phyloP scores from a whole-genome alignment of 2,797 vertebrate species.

The Enteromius argenteus region DNA sequence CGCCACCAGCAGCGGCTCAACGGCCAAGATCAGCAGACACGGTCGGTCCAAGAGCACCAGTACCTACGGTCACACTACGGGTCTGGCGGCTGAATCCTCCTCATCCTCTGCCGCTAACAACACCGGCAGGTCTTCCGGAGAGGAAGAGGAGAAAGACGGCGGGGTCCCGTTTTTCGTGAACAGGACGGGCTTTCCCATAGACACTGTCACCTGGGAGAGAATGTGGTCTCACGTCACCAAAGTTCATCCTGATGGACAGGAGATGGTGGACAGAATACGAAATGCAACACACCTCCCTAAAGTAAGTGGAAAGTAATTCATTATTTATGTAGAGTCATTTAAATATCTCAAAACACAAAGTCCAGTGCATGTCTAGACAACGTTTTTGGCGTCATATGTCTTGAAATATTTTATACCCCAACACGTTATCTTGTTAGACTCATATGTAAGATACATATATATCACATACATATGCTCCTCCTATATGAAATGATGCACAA shows the following conservation, averaged over 20 bases:
- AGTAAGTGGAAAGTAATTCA: slow-evolving; percentile 75
- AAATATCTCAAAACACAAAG: neutral
- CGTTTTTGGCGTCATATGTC: neutral
- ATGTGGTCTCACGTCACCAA: slow-evolving; percentile 93
- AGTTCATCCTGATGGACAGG: slow-evolving; percentile 89
- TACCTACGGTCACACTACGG: slow-evolving; percentile 65
- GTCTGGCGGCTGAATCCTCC: slow-evolving; percentile 72
- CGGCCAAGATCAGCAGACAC: slow-evolving; percentile 81
- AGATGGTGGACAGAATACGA: slow-evolving; percentile 88
- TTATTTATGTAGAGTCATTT: neutral
- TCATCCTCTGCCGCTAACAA: slow-evolving; percentile 70
- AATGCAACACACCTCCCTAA: slow-evolving; percentile 87
- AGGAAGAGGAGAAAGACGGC: slow-evolving; percentile 92
- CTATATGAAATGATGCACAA: neutral
- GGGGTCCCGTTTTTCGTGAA: slow-evolving; percentile 92
- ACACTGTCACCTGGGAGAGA: slow-evolving; percentile 90
- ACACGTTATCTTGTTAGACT: neutral
- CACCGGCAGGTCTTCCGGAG: slow-evolving; percentile 78
- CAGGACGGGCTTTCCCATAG: slow-evolving; percentile 92
- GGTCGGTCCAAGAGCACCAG: slow-evolving; percentile 89
- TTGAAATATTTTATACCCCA: neutral
- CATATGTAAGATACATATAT: no score
- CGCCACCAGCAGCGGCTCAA: slow-evolving; percentile 73
- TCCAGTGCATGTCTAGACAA: no score
- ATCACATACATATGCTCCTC: neutral